These are phyloP conservation scores for Tamandua tetradactyla DNA, from an alignment of 2,797 vertebrate genomes.

Conservation along the genomic window DNA sequence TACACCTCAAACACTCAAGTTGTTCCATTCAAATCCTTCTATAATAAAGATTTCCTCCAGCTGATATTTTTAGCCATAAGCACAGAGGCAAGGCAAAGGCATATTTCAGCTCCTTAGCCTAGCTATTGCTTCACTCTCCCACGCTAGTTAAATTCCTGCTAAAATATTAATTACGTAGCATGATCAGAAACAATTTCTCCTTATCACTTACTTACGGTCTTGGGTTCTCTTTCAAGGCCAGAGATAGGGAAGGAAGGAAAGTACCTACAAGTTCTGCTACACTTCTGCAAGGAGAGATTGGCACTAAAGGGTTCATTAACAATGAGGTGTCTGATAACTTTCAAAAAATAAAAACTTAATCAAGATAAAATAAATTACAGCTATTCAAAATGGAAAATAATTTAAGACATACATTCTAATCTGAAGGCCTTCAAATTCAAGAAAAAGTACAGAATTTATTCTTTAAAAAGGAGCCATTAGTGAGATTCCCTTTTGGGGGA, in stretches of 20 bases:
- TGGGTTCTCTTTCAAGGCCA: not conserved
- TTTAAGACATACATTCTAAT: not conserved
- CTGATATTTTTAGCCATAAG: not conserved
- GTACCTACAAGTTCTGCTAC: not conserved
- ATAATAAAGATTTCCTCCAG: not conserved
- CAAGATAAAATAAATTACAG: not conserved
- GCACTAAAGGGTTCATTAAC: not conserved
- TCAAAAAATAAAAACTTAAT: not conserved
- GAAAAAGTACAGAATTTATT: slow-evolving; percentile 22
- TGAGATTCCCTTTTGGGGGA: not conserved
- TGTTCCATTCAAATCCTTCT: not conserved
- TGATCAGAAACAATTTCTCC: slow-evolving; percentile 1
- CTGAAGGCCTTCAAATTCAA: not conserved
- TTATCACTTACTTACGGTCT: not conserved
- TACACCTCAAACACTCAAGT: not conserved
- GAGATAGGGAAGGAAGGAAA: not conserved
- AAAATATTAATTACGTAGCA: not conserved
- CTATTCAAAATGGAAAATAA: slow-evolving; percentile 40
- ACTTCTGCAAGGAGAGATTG: not conserved
- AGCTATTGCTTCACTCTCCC: not conserved
- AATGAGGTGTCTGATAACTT: too few species aligned
- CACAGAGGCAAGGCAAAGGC: not conserved
- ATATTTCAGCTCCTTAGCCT: not conserved
- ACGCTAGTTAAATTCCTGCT: not conserved
- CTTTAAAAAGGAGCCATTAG: not conserved